Evolutionary conservation across 2,797 vertebrate genomes (phyloP), one percentile per base, ranked within the genome.

Genomic region (Coluber constrictor): DNA sequence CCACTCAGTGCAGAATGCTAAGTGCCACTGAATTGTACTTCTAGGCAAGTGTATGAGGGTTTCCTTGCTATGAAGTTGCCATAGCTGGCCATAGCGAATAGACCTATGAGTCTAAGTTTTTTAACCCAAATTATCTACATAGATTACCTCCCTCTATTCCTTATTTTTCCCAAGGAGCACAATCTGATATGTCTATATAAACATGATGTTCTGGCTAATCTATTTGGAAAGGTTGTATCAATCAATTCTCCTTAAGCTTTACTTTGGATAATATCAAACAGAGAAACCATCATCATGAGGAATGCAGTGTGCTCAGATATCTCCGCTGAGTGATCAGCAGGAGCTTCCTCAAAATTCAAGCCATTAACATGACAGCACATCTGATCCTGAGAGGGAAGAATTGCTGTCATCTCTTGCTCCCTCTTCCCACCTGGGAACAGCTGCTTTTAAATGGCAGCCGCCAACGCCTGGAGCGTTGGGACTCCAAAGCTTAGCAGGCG

Each of bases 351-450:
- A 96, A 97, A 97, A 98, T 97, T 97, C 96, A 96, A 94, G 95
- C 95, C 96, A 98, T 98, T 98, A 98, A 96, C 91, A 87, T 94
- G 83, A 94, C 90, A 93, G 97, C 97, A 97, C 97, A 97, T 96
- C 97, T 97, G 95, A 97, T 97, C 96, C 95, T 93, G 90, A 88
- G 92, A 93, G 90, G 18, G 60, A 43, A 91, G 47, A 91, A 87
- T 74, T 54, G 59, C 91, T 88, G 89, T 92, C 93, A 95, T 93
- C 96, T 96, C 94, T 93, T 89, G 88, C 74, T 95, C 89, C 90
- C 66, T 43, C 90, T 61, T 56, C 88, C 94, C 97, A 97, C 96
- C 56, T 94, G 97, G 97, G 96, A 97, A 92, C 60, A 91, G 70
- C 91, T 91, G 92, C 92, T 96, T 95, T 97, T 97, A 97, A 97